Evolutionary conservation across 2,113 vertebrate species (phyloP).

Genomic region (Mormoops blainvillei): DNA sequence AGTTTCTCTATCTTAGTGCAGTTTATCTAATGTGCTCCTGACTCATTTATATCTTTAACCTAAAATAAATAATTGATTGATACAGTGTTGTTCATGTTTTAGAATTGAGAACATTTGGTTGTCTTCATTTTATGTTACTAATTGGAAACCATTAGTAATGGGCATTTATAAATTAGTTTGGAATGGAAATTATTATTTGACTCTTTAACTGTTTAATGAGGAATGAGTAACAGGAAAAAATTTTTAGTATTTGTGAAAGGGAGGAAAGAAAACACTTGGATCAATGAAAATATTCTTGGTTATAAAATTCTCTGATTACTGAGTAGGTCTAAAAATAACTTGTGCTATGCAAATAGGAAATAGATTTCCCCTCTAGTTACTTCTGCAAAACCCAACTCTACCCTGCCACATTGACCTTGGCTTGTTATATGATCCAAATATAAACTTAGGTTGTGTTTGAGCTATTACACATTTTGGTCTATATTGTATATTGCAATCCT

Average conservation of each 20-base stretch:
- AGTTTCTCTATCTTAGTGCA: conserved; percentile 23
- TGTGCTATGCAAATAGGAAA: neutral
- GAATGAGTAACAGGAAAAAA: neutral
- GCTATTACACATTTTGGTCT: neutral
- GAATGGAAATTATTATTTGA: neutral
- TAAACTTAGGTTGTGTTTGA: neutral
- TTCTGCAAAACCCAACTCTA: neutral
- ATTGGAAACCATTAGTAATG: neutral
- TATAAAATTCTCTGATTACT: neutral
- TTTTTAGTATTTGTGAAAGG: neutral
- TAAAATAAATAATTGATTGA: conserved; percentile 57
- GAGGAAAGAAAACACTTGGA: neutral
- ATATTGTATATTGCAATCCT: neutral
- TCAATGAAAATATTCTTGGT: neutral
- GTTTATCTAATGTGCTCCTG: conserved; percentile 43
- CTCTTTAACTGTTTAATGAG: neutral
- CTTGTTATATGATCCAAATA: neutral
- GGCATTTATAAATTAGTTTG: neutral
- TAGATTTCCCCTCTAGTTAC: neutral
- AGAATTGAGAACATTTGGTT: neutral
- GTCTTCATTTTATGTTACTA: conserved; percentile 22
- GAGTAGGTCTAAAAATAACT: neutral
- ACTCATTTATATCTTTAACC: conserved; percentile 51
- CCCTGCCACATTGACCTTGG: neutral
- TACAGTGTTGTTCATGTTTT: conserved; percentile 58